These are phyloP conservation scores for Syngnathus floridae DNA, from an alignment of 2,113 vertebrate species.

Conservation along the genomic window DNA sequence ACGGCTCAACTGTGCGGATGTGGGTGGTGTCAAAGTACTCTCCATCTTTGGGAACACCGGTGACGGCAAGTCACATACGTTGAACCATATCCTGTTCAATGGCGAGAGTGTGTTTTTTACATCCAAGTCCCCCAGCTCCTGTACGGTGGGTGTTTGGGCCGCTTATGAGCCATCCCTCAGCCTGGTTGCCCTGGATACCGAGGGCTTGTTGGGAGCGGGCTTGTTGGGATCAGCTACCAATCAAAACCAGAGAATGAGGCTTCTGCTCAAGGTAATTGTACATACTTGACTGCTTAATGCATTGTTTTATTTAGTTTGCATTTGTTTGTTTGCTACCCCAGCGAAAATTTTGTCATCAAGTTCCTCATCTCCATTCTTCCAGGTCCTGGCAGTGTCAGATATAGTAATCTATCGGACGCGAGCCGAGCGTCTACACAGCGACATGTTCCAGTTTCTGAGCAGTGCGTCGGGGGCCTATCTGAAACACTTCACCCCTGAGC, in stretches of 20 bases:
- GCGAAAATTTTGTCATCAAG: neutral
- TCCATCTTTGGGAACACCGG: conserved; percentile 81
- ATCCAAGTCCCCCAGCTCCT: conserved; percentile 74
- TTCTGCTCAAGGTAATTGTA: conserved; percentile 68
- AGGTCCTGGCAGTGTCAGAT: conserved; percentile 77
- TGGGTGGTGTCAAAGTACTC: conserved; percentile 71
- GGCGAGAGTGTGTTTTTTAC: conserved; percentile 70
- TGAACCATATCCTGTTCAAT: conserved; percentile 73
- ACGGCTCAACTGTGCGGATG: conserved; percentile 58
- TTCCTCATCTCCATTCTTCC: neutral
- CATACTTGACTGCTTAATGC: neutral
- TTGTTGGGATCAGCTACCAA: conserved; percentile 69
- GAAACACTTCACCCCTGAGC: conserved; percentile 74
- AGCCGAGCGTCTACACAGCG: conserved; percentile 77
- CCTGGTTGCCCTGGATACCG: conserved; percentile 73
- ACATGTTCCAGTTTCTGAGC: conserved; percentile 80
- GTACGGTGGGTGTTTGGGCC: conserved; percentile 78
- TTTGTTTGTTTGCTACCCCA: no score
- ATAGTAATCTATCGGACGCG: conserved; percentile 75
- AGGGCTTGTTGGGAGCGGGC: conserved; percentile 74
- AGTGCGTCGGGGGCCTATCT: conserved; percentile 76
- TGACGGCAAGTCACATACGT: conserved; percentile 80
- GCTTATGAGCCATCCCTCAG: conserved; percentile 65
- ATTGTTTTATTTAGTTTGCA: no score
- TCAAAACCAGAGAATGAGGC: conserved; percentile 73